Evolutionary conservation across 92 coral and sea anemone species (phyloP).

Genomic region (Ricordea florida): DNA sequence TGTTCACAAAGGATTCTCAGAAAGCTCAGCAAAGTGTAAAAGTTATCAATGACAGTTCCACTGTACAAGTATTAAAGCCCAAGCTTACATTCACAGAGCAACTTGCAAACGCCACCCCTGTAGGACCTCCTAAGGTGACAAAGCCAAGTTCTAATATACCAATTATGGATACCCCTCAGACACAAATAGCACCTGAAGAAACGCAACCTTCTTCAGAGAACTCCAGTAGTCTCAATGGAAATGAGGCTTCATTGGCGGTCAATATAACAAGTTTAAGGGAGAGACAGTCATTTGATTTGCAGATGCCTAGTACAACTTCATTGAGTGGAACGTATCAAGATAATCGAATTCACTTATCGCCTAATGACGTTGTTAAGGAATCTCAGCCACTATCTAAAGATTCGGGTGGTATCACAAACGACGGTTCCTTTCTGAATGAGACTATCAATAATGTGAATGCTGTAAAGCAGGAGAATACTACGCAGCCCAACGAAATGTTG

Average conservation of each 20-base stretch:
- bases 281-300: constrained; percentile 22
- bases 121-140: too few relatives aligned
- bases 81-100: too few relatives aligned
- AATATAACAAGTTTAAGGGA: constrained; percentile 2
- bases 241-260: constrained; percentile 11
- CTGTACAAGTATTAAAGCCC: too few relatives aligned
- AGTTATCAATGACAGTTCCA: too few relatives aligned
- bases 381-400: not conserved
- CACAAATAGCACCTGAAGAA: too few relatives aligned
- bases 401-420: not conserved
- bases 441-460: not conserved
- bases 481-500: not conserved
- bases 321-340: not conserved
- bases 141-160: too few relatives aligned
- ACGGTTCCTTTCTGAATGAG: not conserved
- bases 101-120: too few relatives aligned
- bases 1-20: too few relatives aligned
- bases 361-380: not conserved
- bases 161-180: too few relatives aligned
- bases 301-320: not conserved
- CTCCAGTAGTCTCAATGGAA: not conserved
- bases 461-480: not conserved
- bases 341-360: constrained; percentile 10
- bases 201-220: not conserved
- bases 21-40: too few relatives aligned